Evolutionary conservation across 2,113 vertebrate genomes (phyloP).

Genomic region (Edolisoma coerulescens): DNA sequence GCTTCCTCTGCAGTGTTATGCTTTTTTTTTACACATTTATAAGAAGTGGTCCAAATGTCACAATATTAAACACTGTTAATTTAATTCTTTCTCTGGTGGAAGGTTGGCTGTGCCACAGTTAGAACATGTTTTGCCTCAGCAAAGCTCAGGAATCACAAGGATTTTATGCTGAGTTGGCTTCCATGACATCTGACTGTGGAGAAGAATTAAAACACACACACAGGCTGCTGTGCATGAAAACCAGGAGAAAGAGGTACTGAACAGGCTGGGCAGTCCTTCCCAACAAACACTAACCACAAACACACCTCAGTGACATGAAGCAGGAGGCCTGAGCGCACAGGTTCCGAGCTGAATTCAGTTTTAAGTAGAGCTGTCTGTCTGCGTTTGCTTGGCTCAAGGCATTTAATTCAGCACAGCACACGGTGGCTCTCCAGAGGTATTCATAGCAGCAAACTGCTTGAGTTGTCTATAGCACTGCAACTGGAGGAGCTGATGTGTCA

Average conservation of each 20-base stretch:
- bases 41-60: background rate
- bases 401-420: slow-evolving; percentile 11
- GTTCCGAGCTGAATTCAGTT: slow-evolving; percentile 19
- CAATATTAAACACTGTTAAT: background rate
- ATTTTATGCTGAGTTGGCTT: background rate
- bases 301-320: background rate
- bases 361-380: background rate
- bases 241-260: background rate
- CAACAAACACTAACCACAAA: background rate
- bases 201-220: background rate
- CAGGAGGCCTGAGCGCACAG: background rate
- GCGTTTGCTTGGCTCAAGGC: slow-evolving; percentile 10
- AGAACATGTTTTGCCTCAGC: background rate
- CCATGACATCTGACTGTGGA: background rate
- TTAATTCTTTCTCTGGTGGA: background rate
- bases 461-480: background rate
- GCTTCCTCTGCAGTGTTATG: background rate
- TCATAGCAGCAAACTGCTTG: background rate
- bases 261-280: background rate
- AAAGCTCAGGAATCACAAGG: background rate
- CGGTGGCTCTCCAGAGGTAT: background rate
- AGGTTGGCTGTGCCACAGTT: background rate
- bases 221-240: background rate
- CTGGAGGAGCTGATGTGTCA: background rate
- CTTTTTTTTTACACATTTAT: background rate